A percentile compares a stretch with the other conserved stretches of the same genome.
Conservation (phyloP, 2,113 vertebrate genomes). For the Ophthalmolycus amberensis region DNA sequence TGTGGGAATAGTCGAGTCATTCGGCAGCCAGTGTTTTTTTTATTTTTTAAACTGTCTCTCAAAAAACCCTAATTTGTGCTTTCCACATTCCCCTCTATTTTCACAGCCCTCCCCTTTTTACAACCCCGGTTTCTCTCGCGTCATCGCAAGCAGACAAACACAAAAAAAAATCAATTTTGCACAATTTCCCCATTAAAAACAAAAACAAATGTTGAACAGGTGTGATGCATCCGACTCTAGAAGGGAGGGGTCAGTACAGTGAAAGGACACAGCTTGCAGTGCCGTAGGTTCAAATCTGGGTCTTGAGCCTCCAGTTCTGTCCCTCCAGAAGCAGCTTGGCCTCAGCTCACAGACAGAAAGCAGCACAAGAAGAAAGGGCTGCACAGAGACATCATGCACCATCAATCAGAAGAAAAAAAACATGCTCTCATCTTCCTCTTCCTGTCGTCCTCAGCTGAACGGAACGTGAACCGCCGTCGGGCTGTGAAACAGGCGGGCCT, state of each 20-base stretch:
- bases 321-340: background rate
- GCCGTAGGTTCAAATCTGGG: background rate
- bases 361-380: background rate
- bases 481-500: background rate
- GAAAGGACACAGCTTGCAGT: background rate
- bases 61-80: background rate
- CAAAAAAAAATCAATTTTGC: background rate
- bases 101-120: background rate
- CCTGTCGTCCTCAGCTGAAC: constrained; percentile 15
- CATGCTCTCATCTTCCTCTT: background rate
- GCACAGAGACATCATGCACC: background rate
- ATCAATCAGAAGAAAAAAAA: background rate
- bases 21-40: background rate
- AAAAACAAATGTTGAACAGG: background rate
- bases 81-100: background rate
- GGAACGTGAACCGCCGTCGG: background rate
- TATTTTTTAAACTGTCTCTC: background rate
- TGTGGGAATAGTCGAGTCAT: too few relatives aligned
- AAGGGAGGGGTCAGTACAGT: background rate
- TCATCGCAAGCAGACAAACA: background rate
- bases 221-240: background rate
- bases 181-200: background rate
- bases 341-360: background rate
- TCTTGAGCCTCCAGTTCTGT: background rate
- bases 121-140: background rate